Conservation (phyloP, 2,113 vertebrate genomes). For the Chitala chitala region DNA sequence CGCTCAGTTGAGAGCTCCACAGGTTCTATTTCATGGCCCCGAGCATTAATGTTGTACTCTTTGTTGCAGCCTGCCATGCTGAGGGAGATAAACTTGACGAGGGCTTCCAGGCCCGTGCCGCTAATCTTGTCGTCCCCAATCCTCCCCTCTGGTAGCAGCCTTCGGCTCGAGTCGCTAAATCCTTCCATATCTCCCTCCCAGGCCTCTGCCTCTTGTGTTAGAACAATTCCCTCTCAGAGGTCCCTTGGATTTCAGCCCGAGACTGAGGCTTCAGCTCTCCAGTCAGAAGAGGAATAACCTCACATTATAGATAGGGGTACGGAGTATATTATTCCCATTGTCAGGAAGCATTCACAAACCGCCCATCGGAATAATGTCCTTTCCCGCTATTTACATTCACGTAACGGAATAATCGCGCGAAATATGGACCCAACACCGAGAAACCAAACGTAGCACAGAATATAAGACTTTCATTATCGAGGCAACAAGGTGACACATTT, state of each 20-base stretch:
- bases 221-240: constrained; percentile 48
- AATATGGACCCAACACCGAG: not conserved
- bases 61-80: constrained; percentile 47
- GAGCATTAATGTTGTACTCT: constrained; percentile 49
- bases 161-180: constrained; percentile 46
- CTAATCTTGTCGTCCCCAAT: constrained; percentile 49
- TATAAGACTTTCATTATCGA: constrained; percentile 1
- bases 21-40: constrained; percentile 47
- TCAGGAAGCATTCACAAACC: constrained; percentile 9
- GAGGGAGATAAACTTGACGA: constrained; percentile 47
- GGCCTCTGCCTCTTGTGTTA: constrained; percentile 44
- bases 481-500: constrained; percentile 20
- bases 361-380: constrained; percentile 2
- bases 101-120: constrained; percentile 38
- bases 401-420: constrained; percentile 17
- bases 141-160: constrained; percentile 40
- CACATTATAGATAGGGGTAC: constrained; percentile 14
- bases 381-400: not conserved
- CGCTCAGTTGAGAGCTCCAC: constrained; percentile 35
- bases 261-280: constrained; percentile 4
- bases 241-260: constrained; percentile 42
- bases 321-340: not conserved
- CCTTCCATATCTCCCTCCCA: constrained; percentile 49
- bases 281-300: constrained; percentile 9
- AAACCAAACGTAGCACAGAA: constrained; percentile 12